Percentiles rank a stretch among this genome's conserved stretches.
phyloP scores from a whole-genome alignment of 2,888 invertebrate genomes.

The Candidula unifasciata region DNA sequence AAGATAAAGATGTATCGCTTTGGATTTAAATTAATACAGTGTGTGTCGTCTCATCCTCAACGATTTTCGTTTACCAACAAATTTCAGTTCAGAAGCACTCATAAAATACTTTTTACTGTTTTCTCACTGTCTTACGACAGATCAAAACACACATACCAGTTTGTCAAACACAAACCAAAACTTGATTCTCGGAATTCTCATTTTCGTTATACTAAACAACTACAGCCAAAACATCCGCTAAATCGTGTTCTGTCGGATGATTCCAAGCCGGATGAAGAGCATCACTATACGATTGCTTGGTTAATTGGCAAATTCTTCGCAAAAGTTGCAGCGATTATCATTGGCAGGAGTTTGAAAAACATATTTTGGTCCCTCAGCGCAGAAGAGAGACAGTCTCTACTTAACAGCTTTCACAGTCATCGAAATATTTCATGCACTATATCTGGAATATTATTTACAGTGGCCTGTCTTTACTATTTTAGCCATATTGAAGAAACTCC shows the following conservation, averaged over 20 bases:
- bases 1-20: not conserved
- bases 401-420: slow-evolving; percentile 47
- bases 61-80: not conserved
- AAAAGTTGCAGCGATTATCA: slow-evolving; percentile 59
- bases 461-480: slow-evolving; percentile 68
- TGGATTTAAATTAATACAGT: not conserved
- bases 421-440: slow-evolving; percentile 33
- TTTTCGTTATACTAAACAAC: not conserved
- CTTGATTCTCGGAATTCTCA: not conserved
- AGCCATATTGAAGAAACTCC: slow-evolving; percentile 80
- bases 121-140: too few relatives aligned
- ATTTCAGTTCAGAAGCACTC: too few relatives aligned
- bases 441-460: slow-evolving; percentile 12
- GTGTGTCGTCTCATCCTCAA: not conserved
- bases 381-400: slow-evolving; percentile 67
- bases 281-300: slow-evolving; percentile 59
- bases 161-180: not conserved
- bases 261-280: slow-evolving; percentile 49
- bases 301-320: slow-evolving; percentile 60
- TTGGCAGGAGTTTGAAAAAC: slow-evolving; percentile 72
- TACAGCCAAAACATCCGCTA: not conserved
- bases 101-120: not conserved
- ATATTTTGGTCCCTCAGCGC: slow-evolving; percentile 79
- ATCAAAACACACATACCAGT: not conserved
- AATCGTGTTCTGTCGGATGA: not conserved